Percentiles rank a stretch among this genome's conserved stretches.
phyloP scores from a whole-genome alignment of 1,140 invertebrate species.

The Anagrus nilaparvatae region DNA sequence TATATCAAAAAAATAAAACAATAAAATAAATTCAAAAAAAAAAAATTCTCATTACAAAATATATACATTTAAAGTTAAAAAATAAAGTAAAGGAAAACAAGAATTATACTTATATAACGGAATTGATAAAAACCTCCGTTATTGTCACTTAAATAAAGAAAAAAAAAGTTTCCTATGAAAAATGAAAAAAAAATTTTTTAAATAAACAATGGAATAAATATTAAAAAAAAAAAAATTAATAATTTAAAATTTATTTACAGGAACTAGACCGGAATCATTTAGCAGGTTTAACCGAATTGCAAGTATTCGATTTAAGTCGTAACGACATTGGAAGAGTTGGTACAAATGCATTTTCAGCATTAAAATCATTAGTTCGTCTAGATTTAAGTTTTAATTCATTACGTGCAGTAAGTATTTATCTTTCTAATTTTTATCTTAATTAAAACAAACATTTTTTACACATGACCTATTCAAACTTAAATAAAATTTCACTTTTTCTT shows the following conservation, averaged over 20 bases:
- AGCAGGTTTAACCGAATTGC: slow-evolving; percentile 51
- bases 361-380: slow-evolving; percentile 58
- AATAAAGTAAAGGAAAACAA: too few species aligned
- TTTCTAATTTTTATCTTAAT: background rate
- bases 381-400: slow-evolving; percentile 79
- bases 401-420: slow-evolving; percentile 56
- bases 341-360: slow-evolving; percentile 65
- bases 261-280: slow-evolving; percentile 60
- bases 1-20: too few species aligned
- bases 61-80: too few species aligned
- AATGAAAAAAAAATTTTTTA: too few species aligned
- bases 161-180: too few species aligned
- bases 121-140: too few species aligned
- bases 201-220: too few species aligned
- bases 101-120: too few species aligned
- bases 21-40: too few species aligned
- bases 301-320: slow-evolving; percentile 70
- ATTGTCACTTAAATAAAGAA: too few species aligned
- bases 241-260: slow-evolving; percentile 38
- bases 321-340: slow-evolving; percentile 74
- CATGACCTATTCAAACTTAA: background rate
- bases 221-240: background rate
- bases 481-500: background rate
- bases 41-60: too few species aligned
- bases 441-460: background rate